A percentile compares a stretch with the other conserved stretches of the same genome.
phyloP scores from a whole-genome alignment of 2,113 vertebrate genomes.

The Eudyptes chrysolophus region DNA sequence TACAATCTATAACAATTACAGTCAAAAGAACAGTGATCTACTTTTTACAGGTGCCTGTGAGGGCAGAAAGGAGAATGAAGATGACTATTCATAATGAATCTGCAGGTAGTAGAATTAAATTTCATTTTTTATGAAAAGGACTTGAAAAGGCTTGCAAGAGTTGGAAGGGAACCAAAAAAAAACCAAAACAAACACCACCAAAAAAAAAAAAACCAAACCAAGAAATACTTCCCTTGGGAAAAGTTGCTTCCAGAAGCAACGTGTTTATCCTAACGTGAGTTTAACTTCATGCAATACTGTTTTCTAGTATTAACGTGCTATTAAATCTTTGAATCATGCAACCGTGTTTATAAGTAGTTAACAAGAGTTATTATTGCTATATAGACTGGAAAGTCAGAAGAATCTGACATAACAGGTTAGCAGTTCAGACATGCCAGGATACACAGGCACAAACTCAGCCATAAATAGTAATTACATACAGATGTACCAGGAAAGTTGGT shows the following conservation, averaged over 20 bases:
- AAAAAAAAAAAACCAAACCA: background rate
- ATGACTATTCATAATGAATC: background rate
- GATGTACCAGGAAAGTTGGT: background rate
- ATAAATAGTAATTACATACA: background rate
- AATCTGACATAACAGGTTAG: background rate
- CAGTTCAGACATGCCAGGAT: background rate
- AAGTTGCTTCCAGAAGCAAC: background rate
- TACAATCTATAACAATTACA: background rate
- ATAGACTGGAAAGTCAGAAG: background rate
- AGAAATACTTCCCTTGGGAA: background rate
- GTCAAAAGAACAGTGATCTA: background rate
- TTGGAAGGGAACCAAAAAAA: background rate
- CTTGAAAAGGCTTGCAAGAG: background rate
- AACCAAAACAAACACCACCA: background rate
- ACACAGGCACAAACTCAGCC: background rate
- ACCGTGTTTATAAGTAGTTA: background rate
- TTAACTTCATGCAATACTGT: background rate
- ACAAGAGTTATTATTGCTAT: background rate
- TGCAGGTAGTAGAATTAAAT: background rate
- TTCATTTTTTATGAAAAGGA: background rate
- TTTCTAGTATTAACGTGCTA: background rate
- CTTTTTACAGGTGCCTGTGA: background rate
- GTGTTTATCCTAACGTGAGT: background rate
- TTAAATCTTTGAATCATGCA: background rate
- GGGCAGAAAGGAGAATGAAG: background rate